phyloP scores from a whole-genome alignment of 2,113 vertebrate species.

The Menura novaehollandiae region DNA sequence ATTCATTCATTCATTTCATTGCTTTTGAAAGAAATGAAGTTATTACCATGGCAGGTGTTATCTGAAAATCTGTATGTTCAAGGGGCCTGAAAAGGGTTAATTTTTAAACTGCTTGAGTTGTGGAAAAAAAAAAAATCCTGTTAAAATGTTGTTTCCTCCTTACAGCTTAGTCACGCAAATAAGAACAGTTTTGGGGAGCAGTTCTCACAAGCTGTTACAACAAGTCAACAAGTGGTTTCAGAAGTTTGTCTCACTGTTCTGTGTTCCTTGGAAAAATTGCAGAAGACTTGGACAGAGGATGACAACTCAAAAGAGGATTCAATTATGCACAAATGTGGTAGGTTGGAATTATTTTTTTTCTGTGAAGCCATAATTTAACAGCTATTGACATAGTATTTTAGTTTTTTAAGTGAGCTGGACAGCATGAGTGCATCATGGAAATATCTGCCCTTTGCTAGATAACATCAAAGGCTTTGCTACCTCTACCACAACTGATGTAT shows the following conservation, averaged over 20 bases:
- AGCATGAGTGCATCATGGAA: not conserved
- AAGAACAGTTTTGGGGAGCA: constrained; percentile 57
- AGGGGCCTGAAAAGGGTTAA: not conserved
- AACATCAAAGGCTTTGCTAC: not conserved
- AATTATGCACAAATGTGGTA: constrained; percentile 61
- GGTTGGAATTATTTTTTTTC: not conserved
- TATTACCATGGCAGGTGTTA: not conserved
- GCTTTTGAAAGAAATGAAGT: not conserved
- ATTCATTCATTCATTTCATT: too few species aligned
- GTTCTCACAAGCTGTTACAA: constrained; percentile 72
- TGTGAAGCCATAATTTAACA: not conserved
- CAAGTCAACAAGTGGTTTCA: constrained; percentile 48
- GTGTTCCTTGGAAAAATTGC: constrained; percentile 63
- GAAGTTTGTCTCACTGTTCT: constrained; percentile 49
- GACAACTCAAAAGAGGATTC: constrained; percentile 68
- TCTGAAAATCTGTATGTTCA: not conserved
- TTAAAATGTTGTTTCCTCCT: not conserved
- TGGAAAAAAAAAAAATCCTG: not conserved
- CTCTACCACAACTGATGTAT: not conserved
- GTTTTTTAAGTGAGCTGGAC: not conserved
- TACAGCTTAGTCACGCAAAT: constrained; percentile 27
- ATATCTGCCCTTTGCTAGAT: not conserved
- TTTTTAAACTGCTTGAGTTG: not conserved
- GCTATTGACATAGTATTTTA: not conserved
- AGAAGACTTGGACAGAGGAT: constrained; percentile 68